Conservation (phyloP, 2,888 invertebrate genomes). For the Ormyrus pomaceus region DNA sequence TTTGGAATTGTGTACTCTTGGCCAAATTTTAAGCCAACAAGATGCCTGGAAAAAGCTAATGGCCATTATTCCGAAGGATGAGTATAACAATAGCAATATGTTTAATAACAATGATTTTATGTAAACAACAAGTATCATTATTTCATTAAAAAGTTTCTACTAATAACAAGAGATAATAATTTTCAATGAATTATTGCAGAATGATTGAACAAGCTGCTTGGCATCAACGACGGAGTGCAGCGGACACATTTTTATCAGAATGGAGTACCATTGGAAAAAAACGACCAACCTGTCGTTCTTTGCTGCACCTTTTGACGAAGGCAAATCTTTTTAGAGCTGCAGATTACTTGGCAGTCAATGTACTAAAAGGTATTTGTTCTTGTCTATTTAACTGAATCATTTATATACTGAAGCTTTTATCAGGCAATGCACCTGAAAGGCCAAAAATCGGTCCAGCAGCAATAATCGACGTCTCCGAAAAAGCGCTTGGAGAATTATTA, state of each 20-base stretch:
- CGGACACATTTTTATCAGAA: conserved; percentile 88
- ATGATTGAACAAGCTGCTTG: conserved; percentile 81
- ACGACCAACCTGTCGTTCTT: conserved; percentile 82
- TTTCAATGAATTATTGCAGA: conserved; percentile 70
- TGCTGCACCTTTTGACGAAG: conserved; percentile 81
- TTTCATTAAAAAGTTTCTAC: not conserved
- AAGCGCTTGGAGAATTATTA: conserved; percentile 50
- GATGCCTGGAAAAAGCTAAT: conserved; percentile 88
- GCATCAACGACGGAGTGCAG: conserved; percentile 78
- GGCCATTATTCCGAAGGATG: conserved; percentile 81
- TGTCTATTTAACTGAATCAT: not conserved
- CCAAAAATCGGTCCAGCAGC: conserved; percentile 84
- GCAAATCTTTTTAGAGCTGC: conserved; percentile 86
- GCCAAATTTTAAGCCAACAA: conserved; percentile 81
- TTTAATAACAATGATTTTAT: conserved; percentile 82
- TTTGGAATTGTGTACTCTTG: conserved; percentile 79
- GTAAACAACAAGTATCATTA: conserved; percentile 73
- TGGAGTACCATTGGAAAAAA: conserved; percentile 90
- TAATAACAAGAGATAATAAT: not conserved
- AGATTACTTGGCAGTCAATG: conserved; percentile 83
- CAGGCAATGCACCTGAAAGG: conserved; percentile 79
- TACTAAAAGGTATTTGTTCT: conserved; percentile 77
- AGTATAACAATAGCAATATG: conserved; percentile 75
- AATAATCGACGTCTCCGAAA: conserved; percentile 77
- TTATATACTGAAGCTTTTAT: conserved; percentile 8